Conservation (phyloP, 1,140 invertebrate species). For the Myzus persicae region DNA sequence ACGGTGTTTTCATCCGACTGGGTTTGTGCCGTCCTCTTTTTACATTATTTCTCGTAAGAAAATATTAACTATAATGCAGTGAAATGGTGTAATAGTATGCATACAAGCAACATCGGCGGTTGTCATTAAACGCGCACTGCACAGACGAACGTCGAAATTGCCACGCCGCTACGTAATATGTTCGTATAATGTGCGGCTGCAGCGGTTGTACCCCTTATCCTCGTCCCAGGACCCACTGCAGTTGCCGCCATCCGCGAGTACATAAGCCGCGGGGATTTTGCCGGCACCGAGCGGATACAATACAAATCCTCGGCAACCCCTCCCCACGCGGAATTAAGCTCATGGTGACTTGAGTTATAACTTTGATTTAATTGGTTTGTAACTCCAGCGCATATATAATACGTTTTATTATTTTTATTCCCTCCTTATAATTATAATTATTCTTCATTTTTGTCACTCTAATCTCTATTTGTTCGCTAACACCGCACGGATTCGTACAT, state of each 20-base stretch:
- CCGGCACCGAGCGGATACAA: not conserved
- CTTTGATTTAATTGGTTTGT: slow-evolving; percentile 43
- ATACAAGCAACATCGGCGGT: not conserved
- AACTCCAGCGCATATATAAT: not conserved
- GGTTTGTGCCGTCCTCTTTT: too few species aligned
- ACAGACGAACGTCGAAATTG: slow-evolving; percentile 10
- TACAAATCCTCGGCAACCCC: slow-evolving; percentile 6
- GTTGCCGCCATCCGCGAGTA: not conserved
- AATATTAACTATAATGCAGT: too few species aligned
- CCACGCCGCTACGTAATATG: not conserved
- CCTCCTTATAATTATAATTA: not conserved
- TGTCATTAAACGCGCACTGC: not conserved
- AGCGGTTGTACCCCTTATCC: not conserved
- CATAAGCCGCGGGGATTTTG: not conserved
- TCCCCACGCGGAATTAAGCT: slow-evolving; percentile 15
- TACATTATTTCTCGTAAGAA: too few species aligned
- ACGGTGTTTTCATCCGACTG: too few species aligned
- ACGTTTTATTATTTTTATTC: slow-evolving; percentile 35
- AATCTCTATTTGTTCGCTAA: not conserved
- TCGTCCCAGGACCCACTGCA: not conserved
- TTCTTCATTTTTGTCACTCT: not conserved
- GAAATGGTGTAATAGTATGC: too few species aligned
- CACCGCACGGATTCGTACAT: not conserved
- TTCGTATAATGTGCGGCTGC: not conserved
- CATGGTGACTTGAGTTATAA: slow-evolving; percentile 39